A percentile compares a stretch with the other conserved stretches of the same genome.
These are phyloP conservation scores for Catharus bicknelli DNA, from an alignment of 2,113 vertebrate species.

Conservation along the genomic window DNA sequence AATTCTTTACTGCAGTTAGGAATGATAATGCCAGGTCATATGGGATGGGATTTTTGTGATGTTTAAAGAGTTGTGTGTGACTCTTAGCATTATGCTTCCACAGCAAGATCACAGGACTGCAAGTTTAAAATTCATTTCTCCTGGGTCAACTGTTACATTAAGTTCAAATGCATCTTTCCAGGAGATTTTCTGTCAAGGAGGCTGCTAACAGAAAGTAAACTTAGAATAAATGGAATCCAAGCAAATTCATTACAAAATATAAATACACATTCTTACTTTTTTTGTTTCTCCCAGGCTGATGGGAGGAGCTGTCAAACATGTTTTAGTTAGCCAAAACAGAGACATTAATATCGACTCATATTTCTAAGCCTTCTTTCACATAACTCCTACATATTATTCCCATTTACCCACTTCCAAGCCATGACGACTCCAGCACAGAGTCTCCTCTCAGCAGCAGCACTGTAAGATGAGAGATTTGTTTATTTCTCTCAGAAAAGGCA, in stretches of 20 bases:
- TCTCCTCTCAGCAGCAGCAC: neutral
- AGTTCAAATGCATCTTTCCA: neutral
- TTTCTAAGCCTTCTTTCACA: slow-evolving; percentile 5
- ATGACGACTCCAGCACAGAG: neutral
- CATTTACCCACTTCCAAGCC: neutral
- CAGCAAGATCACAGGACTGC: neutral
- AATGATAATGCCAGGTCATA: neutral
- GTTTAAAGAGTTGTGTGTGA: neutral
- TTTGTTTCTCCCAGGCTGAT: slow-evolving; percentile 12
- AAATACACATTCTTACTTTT: neutral
- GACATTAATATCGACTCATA: neutral
- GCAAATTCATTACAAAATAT: neutral
- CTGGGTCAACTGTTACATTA: neutral
- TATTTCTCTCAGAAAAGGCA: neutral
- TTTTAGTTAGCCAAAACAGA: neutral
- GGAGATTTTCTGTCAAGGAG: neutral
- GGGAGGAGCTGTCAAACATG: neutral
- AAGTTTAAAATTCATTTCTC: neutral
- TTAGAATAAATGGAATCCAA: neutral
- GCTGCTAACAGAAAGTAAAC: neutral
- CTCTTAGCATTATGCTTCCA: neutral
- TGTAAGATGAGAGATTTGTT: neutral
- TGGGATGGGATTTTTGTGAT: neutral
- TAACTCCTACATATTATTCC: neutral
- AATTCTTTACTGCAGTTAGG: neutral